Conservation (phyloP, 2,113 vertebrate species). For the Catharus fuscescens region DNA sequence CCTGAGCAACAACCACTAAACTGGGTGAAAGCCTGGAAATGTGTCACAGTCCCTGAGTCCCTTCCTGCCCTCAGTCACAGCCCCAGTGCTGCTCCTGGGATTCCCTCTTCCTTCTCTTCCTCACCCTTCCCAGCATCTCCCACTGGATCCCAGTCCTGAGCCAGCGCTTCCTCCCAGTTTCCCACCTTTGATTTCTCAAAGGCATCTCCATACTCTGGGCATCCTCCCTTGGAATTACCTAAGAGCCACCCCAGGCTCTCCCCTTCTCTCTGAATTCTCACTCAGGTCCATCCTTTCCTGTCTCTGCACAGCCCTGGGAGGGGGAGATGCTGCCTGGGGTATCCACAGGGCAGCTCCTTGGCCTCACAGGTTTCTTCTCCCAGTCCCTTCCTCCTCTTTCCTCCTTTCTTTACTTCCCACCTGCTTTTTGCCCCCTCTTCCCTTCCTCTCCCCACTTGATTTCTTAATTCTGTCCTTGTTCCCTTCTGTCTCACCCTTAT, state of each 20-base stretch:
- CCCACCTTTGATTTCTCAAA: neutral
- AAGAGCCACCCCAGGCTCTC: neutral
- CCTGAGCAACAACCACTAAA: neutral
- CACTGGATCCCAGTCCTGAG: neutral
- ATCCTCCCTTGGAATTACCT: neutral
- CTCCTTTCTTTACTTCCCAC: neutral
- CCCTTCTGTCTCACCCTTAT: neutral
- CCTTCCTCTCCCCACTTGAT: neutral
- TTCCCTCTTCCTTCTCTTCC: neutral
- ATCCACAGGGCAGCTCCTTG: neutral
- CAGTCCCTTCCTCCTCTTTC: neutral
- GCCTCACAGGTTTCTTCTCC: neutral
- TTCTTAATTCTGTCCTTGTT: neutral
- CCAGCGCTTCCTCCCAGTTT: rapidly evolving
- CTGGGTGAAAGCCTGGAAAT: neutral
- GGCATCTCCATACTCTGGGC: neutral
- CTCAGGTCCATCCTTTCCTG: neutral
- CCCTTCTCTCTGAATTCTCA: neutral
- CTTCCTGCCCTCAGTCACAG: neutral
- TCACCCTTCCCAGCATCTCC: neutral
- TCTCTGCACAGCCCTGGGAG: neutral
- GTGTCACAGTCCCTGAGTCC: neutral
- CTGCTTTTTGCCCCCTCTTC: neutral
- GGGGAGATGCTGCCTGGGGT: neutral
- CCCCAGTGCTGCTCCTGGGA: neutral